Evolutionary conservation across 2,797 vertebrate genomes (phyloP).

Genomic region (Megaceryle alcyon): DNA sequence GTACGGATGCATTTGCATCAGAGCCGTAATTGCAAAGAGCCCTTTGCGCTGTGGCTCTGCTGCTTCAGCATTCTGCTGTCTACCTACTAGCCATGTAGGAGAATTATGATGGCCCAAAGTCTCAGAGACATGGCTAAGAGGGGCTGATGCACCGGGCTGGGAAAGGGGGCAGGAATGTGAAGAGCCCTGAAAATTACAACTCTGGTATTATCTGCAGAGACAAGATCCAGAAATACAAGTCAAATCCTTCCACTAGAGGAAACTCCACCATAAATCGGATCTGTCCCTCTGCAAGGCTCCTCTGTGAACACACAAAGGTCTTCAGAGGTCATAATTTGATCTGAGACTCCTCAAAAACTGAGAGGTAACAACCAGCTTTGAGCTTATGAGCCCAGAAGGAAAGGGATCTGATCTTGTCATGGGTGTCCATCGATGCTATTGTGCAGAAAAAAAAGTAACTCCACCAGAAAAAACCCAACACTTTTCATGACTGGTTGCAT

Average conservation of each 20-base stretch:
- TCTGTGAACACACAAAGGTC: not conserved
- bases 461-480: not conserved
- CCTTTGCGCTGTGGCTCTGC: not conserved
- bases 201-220: not conserved
- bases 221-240: not conserved
- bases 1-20: constrained; percentile 64
- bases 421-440: not conserved
- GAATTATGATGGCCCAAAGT: not conserved
- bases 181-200: not conserved
- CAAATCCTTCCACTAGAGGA: not conserved
- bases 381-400: not conserved
- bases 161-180: not conserved
- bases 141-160: not conserved
- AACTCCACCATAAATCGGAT: not conserved
- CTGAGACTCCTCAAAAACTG: not conserved
- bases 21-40: constrained; percentile 41
- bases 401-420: not conserved
- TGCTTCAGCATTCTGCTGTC: constrained; percentile 39
- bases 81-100: not conserved
- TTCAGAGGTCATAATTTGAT: not conserved
- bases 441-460: not conserved
- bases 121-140: not conserved
- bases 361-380: not conserved
- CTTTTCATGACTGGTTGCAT: not conserved
- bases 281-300: not conserved